These are phyloP conservation scores for Colossoma macropomum DNA, from an alignment of 2,113 vertebrate species.

Conservation along the genomic window DNA sequence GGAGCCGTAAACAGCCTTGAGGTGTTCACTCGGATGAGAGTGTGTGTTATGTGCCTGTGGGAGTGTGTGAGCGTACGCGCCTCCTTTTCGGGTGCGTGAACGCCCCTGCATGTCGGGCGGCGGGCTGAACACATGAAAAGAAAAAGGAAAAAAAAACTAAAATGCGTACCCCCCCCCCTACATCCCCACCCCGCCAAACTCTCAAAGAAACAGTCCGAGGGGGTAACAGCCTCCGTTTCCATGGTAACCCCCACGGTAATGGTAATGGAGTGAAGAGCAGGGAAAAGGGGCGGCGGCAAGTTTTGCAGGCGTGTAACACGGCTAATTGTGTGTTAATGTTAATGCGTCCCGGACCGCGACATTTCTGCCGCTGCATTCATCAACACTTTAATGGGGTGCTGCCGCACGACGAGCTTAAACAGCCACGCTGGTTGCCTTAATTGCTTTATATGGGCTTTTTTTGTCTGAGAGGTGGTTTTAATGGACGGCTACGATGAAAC, in stretches of 20 bases:
- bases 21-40: slow-evolving; percentile 25
- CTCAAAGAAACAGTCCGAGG: slow-evolving; percentile 22
- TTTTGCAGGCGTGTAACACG: slow-evolving; percentile 67
- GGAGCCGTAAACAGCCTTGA: slow-evolving; percentile 46
- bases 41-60: not conserved
- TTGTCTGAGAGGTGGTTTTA: slow-evolving; percentile 53
- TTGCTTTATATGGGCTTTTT: slow-evolving; percentile 55
- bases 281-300: not conserved
- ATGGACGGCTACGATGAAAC: slow-evolving; percentile 52
- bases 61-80: not conserved
- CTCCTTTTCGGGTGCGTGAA: not conserved
- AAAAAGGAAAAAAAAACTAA: slow-evolving; percentile 37
- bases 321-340: slow-evolving; percentile 74
- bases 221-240: slow-evolving; percentile 67
- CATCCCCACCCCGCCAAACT: not conserved
- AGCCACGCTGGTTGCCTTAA: slow-evolving; percentile 62
- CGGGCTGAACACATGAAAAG: slow-evolving; percentile 40
- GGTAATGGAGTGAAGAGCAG: slow-evolving; percentile 59
- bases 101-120: slow-evolving; percentile 24
- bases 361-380: slow-evolving; percentile 67
- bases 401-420: slow-evolving; percentile 59
- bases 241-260: slow-evolving; percentile 70
- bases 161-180: slow-evolving; percentile 32
- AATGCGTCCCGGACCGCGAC: slow-evolving; percentile 72
- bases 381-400: slow-evolving; percentile 61